phyloP scores from a whole-genome alignment of 2,888 invertebrate species.

The Drosophila fulvimacula region DNA sequence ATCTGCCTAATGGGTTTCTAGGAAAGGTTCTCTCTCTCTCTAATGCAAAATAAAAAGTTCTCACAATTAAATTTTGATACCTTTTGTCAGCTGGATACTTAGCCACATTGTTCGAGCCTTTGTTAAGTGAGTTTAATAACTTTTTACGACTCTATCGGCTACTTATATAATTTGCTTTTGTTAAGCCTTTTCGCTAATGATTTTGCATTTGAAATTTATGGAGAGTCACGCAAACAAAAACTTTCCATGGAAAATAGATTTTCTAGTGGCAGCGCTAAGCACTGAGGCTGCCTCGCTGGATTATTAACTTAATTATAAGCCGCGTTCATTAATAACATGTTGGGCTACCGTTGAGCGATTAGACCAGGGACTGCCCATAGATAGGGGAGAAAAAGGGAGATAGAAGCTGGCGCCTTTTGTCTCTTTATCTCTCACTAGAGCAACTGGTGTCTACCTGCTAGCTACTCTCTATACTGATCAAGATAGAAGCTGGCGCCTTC shows the following conservation, averaged over 20 bases:
- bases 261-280: slow-evolving; percentile 5
- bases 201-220: slow-evolving; percentile 19
- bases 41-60: background rate
- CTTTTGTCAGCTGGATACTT: background rate
- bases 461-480: too few species aligned
- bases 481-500: too few species aligned
- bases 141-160: background rate
- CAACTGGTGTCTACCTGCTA: too few species aligned
- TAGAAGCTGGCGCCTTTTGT: background rate
- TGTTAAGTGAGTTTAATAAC: slow-evolving; percentile 5
- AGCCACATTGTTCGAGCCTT: background rate
- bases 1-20: background rate
- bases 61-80: background rate
- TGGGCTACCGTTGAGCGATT: slow-evolving; percentile 18
- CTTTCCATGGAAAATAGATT: slow-evolving; percentile 57
- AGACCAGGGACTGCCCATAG: background rate
- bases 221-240: slow-evolving; percentile 34
- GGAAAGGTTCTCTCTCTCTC: background rate
- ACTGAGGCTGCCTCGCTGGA: slow-evolving; percentile 26
- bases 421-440: too few species aligned
- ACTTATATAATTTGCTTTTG: slow-evolving; percentile 4
- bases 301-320: slow-evolving; percentile 67
- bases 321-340: slow-evolving; percentile 59
- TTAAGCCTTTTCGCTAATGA: slow-evolving; percentile 22
- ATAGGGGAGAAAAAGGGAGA: background rate